phyloP scores from a whole-genome alignment of 2,888 invertebrate species.

The Melanostoma mellinum region DNA sequence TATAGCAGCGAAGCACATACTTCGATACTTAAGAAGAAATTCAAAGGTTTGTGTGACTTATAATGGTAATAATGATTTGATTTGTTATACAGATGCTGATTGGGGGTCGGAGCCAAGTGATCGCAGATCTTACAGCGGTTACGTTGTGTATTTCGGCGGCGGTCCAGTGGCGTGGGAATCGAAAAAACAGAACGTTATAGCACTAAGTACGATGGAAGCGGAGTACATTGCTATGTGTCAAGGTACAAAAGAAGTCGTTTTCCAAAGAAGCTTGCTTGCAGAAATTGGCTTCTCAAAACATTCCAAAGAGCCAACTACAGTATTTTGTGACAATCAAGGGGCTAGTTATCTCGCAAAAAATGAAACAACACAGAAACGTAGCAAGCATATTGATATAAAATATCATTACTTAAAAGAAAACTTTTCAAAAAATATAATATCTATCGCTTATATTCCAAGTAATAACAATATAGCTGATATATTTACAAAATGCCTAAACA shows the following conservation, averaged over 20 bases:
- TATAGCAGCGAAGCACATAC: too few relatives aligned
- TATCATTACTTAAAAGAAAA: too few relatives aligned
- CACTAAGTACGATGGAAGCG: too few relatives aligned
- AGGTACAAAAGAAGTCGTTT: too few relatives aligned
- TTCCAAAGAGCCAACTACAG: background rate
- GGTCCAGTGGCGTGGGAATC: slow-evolving; percentile 66
- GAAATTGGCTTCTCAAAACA: slow-evolving; percentile 41
- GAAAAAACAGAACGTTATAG: slow-evolving; percentile 44
- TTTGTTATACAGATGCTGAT: slow-evolving; percentile 12
- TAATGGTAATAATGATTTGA: slow-evolving; percentile 17
- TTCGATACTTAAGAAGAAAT: background rate
- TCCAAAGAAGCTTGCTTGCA: slow-evolving; percentile 44
- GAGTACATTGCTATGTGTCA: too few relatives aligned
- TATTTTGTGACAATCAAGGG: slow-evolving; percentile 28
- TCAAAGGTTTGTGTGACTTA: slow-evolving; percentile 20
- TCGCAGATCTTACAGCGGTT: slow-evolving; percentile 56
- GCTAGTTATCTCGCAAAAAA: slow-evolving; percentile 8
- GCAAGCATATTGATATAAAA: too few relatives aligned
- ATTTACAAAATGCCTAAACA: too few relatives aligned
- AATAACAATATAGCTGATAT: too few relatives aligned
- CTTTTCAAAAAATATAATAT: too few relatives aligned
- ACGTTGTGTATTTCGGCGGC: slow-evolving; percentile 42
- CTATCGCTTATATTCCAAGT: too few relatives aligned
- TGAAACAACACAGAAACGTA: too few relatives aligned
- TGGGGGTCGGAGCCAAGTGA: slow-evolving; percentile 58